Evolutionary conservation across 2,113 vertebrate species (phyloP).

Genomic region (Lepus timidus): DNA sequence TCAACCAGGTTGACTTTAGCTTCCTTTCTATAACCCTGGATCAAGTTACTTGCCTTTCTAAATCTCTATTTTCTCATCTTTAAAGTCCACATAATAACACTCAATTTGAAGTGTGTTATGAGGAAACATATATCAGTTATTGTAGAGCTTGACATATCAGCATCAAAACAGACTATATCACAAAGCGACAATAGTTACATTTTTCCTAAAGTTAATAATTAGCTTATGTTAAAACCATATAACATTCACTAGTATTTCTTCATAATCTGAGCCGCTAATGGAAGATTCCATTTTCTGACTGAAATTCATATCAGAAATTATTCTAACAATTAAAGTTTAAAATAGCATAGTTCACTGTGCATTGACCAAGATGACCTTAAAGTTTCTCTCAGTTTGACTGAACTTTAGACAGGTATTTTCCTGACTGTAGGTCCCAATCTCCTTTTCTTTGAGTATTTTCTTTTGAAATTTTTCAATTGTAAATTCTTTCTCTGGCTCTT

Average conservation of each 20-base stretch:
- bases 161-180: not conserved
- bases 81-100: constrained; percentile 23
- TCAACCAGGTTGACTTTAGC: not conserved
- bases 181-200: not conserved
- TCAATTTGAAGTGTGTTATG: not conserved
- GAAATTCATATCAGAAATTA: too few relatives aligned
- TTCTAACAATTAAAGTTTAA: too few relatives aligned
- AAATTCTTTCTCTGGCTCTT: too few relatives aligned
- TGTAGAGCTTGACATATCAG: not conserved
- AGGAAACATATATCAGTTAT: not conserved
- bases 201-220: not conserved
- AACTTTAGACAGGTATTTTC: too few relatives aligned
- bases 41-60: not conserved
- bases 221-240: not conserved
- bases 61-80: not conserved
- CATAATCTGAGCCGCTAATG: not conserved
- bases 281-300: too few relatives aligned
- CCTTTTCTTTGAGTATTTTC: too few relatives aligned
- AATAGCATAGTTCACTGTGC: too few relatives aligned
- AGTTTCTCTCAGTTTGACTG: too few relatives aligned
- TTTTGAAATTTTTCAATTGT: too few relatives aligned
- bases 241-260: not conserved
- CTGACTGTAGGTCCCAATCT: too few relatives aligned
- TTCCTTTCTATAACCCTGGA: not conserved
- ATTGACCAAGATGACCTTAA: too few relatives aligned